Evolutionary conservation across 1,140 invertebrate species (phyloP).

Genomic region (Papilio xuthus): DNA sequence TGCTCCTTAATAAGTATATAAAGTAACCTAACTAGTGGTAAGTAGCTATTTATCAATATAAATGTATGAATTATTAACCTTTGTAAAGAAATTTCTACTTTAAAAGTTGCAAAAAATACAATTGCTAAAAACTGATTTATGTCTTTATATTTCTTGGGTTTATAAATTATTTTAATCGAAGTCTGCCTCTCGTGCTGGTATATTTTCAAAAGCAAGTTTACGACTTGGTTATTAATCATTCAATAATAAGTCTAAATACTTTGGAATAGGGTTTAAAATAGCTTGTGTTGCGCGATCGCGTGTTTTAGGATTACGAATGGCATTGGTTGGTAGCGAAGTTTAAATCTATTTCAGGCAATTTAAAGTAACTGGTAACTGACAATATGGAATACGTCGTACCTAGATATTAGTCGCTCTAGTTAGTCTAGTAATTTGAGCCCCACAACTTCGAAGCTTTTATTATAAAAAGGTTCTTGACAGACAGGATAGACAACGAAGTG

Average conservation of each 20-base stretch:
- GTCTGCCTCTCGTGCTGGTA: neutral
- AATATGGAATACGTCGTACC: neutral
- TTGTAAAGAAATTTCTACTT: no score
- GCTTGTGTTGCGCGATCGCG: neutral
- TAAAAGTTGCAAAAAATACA: no score
- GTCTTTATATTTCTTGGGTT: neutral
- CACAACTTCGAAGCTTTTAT: no score
- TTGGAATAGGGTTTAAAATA: neutral
- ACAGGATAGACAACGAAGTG: no score
- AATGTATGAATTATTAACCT: no score
- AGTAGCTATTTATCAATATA: no score
- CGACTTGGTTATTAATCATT: neutral
- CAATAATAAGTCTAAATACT: neutral
- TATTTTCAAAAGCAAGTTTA: neutral
- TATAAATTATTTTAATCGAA: neutral
- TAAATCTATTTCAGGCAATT: slow-evolving; percentile 15
- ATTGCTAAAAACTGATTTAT: neutral
- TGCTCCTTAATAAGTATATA: no score
- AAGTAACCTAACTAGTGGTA: no score
- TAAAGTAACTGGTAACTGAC: neutral
- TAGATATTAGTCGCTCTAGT: neutral
- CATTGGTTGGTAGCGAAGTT: neutral
- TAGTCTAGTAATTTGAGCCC: neutral
- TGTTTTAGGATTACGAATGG: slow-evolving; percentile 5
- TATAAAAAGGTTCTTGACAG: no score